Percentiles rank a stretch among this genome's conserved stretches.
Evolutionary conservation across 2,797 vertebrate species (phyloP).

Genomic region (Caiman crocodilus): DNA sequence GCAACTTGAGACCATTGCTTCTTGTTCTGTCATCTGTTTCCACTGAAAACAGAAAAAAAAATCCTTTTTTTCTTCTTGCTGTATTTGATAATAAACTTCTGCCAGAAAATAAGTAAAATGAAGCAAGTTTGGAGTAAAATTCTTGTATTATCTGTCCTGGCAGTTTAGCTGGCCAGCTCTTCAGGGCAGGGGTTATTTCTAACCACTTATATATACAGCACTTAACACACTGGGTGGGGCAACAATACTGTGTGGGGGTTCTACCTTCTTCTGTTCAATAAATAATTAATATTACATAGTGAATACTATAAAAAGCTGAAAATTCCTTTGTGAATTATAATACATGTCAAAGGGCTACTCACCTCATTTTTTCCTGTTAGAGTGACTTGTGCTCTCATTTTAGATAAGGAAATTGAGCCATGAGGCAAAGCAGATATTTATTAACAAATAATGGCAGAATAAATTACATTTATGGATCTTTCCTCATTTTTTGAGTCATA

Average conservation of each 20-base stretch:
- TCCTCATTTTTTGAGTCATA: neutral
- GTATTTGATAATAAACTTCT: no score
- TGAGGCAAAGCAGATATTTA: neutral
- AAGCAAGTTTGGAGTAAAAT: neutral
- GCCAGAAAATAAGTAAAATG: neutral
- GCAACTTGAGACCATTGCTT: no score
- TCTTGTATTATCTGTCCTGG: neutral
- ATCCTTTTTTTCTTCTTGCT: no score
- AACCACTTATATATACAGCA: neutral
- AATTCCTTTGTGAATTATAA: neutral
- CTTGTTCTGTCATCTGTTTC: no score
- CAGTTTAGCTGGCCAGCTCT: neutral
- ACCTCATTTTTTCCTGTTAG: neutral
- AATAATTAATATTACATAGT: neutral
- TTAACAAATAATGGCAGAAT: neutral
- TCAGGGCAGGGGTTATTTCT: neutral
- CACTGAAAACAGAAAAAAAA: no score
- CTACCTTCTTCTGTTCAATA: neutral
- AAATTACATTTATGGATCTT: neutral
- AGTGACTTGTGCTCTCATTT: neutral
- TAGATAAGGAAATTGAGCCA: neutral
- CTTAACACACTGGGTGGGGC: neutral
- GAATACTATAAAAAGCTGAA: neutral
- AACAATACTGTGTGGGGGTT: neutral
- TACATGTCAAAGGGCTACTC: neutral